Evolutionary conservation across 2,113 vertebrate species (phyloP).

Genomic region (Chascanopsetta lugubris): DNA sequence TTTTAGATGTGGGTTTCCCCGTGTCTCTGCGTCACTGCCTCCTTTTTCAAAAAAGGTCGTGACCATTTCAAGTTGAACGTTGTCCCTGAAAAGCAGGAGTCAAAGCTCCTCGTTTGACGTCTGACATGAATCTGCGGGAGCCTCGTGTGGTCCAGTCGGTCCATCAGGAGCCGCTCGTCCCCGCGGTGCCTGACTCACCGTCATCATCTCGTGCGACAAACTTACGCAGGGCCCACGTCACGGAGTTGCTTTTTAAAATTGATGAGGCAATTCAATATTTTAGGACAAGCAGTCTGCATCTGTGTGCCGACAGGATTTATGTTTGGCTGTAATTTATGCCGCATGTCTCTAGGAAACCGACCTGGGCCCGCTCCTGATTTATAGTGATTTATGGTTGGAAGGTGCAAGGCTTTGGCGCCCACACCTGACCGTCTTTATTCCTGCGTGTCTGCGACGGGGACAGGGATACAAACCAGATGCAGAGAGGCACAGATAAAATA

Average conservation of each 20-base stretch:
- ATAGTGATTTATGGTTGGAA: slow-evolving; percentile 52
- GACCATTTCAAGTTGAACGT: slow-evolving; percentile 13
- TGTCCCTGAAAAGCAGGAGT: slow-evolving; percentile 19
- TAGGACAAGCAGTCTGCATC: slow-evolving; percentile 59
- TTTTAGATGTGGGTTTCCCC: not conserved
- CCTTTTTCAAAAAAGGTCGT: slow-evolving; percentile 6
- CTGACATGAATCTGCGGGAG: slow-evolving; percentile 2
- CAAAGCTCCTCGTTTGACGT: not conserved
- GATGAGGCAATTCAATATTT: slow-evolving; percentile 74
- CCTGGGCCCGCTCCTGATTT: slow-evolving; percentile 47
- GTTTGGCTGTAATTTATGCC: slow-evolving; percentile 67
- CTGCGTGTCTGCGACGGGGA: slow-evolving; percentile 38
- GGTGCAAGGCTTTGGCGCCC: slow-evolving; percentile 43
- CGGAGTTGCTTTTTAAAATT: slow-evolving; percentile 66
- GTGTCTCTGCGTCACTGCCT: not conserved
- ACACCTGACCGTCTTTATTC: slow-evolving; percentile 32
- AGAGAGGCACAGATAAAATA: slow-evolving; percentile 31
- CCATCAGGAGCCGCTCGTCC: slow-evolving; percentile 37
- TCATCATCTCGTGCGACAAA: slow-evolving; percentile 59
- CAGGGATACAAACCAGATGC: slow-evolving; percentile 62
- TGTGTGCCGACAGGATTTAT: slow-evolving; percentile 64
- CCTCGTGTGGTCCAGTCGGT: slow-evolving; percentile 53
- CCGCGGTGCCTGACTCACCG: slow-evolving; percentile 57
- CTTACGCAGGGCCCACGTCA: slow-evolving; percentile 66
- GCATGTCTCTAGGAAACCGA: slow-evolving; percentile 42